Base-by-base conservation (phyloP, 1,140 invertebrate genomes). In the Bombus turneri region DNA sequence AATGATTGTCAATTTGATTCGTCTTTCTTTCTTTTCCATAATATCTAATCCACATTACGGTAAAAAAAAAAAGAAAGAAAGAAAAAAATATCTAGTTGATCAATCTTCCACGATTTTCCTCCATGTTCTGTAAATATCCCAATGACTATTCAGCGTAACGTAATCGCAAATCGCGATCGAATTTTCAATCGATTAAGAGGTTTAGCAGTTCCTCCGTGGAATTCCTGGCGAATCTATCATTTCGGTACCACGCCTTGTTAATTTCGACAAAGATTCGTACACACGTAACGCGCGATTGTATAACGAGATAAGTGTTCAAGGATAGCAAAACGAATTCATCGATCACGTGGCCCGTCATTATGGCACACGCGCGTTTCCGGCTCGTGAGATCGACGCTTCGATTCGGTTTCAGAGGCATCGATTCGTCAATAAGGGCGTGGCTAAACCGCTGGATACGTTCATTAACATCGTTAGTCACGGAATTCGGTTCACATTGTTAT, bases 381-480 rank as follows among this genome's bases (percentile, higher is more conserved):
- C 76, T 68, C 6, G 69, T 41, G 68, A 87, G 84, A 90, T 86
- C 39, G 88, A 43, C 25, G 31, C 2, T n/a, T 39, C 53, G 39
- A 47, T 53, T 53, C 18, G 18, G 18, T 18, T 53, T 53, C 39
- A 57, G 66, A 43, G 34, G 31, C 59, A 57, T 75, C 28, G 72
- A 66, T 64, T 87, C 75, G 82, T 84, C 28, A 9, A 87, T 69
- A 81, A 43, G 68, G 87, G 82, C 81, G 87, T 75, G 84, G 84
- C 72, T 22, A 22, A 41, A 64, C 39, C 6, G 10, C 37, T 41
- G 53, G 64, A 57, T 76, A 81, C 75, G 75, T 82, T 71, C 78
- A 88, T 91, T 91, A 88, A 86, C 87, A 80, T 91, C 89, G 85
- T 91, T 88, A 87, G 18, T 25, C 62, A 18, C 81, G 75, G 68